Evolutionary conservation across 1,140 invertebrate species (phyloP), one percentile per base, ranked within the genome.

Genomic region (Ooceraea biroi): DNA sequence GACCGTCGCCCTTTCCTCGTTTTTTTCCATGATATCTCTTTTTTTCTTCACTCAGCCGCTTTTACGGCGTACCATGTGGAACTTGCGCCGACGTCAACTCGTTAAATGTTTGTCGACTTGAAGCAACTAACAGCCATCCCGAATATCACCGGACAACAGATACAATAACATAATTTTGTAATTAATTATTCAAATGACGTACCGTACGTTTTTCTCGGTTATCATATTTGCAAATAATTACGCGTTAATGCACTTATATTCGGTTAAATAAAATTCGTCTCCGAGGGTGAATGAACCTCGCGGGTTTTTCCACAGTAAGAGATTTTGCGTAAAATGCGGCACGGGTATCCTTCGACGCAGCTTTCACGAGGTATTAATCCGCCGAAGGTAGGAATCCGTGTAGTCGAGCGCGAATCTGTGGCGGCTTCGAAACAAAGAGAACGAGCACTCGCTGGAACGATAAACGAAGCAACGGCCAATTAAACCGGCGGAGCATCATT

Each of bases 401-500:
- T 82, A 82, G 46, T 65, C 66, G 46, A 58, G 27, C 46, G 84
- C 44, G 66, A 68, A 52, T 44, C 66, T 44, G 85, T 71, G 73
- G 74, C 46, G 48, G 12, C 36, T 55, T 48, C 55, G 65, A 60
- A 86, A 86, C 57, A 86, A 77, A 76, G 69, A 69, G 41, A 50
- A 27, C 22, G 74, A 46, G 61, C 52, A 86, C 36, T 46, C 10
- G 41, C 63, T 50, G 69, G 77, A 61, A 72, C 68, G 87, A 87
- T 85, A 69, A 87, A 88, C 36, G 50, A 72, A 57, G 25, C 50
- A 78, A 44, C 72, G 63, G 83, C 73, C 86, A 89, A 89, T 89
- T 88, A 88, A 88, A 66, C 77, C 61, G 61, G 46, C 66, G 72
- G 48, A 58, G 84, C 82, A 82, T 89, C 87, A 78, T 89, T 89